Base-by-base conservation (phyloP, 2,888 invertebrate genomes). In the Drosophila merina region DNA sequence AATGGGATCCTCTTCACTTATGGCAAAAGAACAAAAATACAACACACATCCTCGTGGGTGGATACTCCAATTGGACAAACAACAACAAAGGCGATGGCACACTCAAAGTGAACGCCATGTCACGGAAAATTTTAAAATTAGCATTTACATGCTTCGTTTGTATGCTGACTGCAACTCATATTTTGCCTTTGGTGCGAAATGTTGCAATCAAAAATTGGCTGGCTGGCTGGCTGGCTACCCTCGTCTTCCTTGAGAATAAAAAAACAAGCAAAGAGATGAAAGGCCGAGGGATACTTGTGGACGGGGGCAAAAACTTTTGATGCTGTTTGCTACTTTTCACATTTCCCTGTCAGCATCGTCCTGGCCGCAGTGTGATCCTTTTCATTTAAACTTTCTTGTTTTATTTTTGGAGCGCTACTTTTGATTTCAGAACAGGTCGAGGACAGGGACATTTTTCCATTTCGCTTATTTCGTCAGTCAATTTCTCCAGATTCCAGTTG, bases 91-190 rank as follows among this genome's bases (percentile, higher is more conserved):
- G 73, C 77, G 72, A 49, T 69, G 72, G 51, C 63, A 63, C 57
- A 72, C 69, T 76, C 70, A 80, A 85, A 76, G 79, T 73, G 73
- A 78, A 74, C 72, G 84, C 79, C 88, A 86, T 88, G 90, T 90
- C 91, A 90, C 89, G 90, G 74, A 86, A 90, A 89, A 91, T 90
- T 90, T 91, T 86, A 83, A 89, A 91, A 91, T 90, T 86, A 89
- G 78, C 88, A 83, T 86, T 82, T 82, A 78, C 77, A 89, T 88
- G 79, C 72, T 66, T 67, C 66, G 59, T 64, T 71, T 75, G 68
- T 78, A 57, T 62, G 62, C 33, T 26, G 56, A 44, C 12, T 26
- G 63, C 40, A 20, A 56, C 44, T 56, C 47, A 45, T 40, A 57
- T 75, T 63, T 79, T 75, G 76, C 75, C 79, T 74, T 75, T 77